These are phyloP conservation scores for Dastarcus helophoroides DNA, from an alignment of 2,888 invertebrate genomes.

Conservation along the genomic window DNA sequence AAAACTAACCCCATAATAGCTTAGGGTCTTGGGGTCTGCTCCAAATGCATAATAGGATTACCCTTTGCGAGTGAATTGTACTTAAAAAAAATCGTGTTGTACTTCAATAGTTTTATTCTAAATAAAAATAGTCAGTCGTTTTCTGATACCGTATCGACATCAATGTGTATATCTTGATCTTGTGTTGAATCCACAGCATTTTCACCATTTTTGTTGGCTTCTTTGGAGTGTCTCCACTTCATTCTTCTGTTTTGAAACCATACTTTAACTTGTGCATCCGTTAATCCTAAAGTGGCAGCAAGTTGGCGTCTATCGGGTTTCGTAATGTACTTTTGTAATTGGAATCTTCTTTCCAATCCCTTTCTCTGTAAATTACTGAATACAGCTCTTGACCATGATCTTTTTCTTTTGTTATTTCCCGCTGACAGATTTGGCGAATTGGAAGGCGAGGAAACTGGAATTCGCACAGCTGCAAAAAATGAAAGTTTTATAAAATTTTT, in stretches of 20 bases:
- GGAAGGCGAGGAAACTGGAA: slow-evolving; percentile 22
- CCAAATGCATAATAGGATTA: too few relatives aligned
- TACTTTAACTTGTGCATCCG: slow-evolving; percentile 87
- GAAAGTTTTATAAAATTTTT: too few relatives aligned
- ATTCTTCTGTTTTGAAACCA: slow-evolving; percentile 73
- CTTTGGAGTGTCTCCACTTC: slow-evolving; percentile 39
- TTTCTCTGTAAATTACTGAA: slow-evolving; percentile 92
- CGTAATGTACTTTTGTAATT: slow-evolving; percentile 91
- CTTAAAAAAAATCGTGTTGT: too few relatives aligned
- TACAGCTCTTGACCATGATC: slow-evolving; percentile 91
- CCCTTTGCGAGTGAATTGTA: too few relatives aligned
- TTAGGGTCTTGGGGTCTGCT: too few relatives aligned
- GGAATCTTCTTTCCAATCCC: slow-evolving; percentile 83
- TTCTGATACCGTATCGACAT: slow-evolving; percentile 29
- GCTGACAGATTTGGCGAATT: slow-evolving; percentile 18
- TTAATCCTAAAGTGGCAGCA: slow-evolving; percentile 82
- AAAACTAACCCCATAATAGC: too few relatives aligned
- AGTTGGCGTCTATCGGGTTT: slow-evolving; percentile 87
- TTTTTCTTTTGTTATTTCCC: slow-evolving; percentile 53
- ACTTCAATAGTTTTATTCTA: too few relatives aligned
- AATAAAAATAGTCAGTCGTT: slow-evolving; percentile 9
- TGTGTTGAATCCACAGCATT: slow-evolving; percentile 31
- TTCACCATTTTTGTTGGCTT: slow-evolving; percentile 26
- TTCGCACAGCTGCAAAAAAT: slow-evolving; percentile 25
- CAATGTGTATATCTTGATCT: slow-evolving; percentile 33